These are phyloP conservation scores for Puma concolor DNA, from an alignment of 2,113 vertebrate species.

Conservation along the genomic window DNA sequence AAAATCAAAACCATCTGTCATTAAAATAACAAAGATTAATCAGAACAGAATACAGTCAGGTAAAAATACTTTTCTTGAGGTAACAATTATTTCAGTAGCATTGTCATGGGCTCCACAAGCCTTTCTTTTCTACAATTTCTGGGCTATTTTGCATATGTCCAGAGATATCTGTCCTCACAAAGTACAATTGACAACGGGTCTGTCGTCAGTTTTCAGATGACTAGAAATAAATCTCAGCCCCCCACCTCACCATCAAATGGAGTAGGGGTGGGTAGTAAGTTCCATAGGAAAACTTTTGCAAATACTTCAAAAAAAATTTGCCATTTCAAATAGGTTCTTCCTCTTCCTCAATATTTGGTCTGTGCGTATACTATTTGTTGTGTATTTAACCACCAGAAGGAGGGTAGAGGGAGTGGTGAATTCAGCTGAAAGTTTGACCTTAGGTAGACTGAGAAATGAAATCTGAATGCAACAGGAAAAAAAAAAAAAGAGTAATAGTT, in stretches of 20 bases:
- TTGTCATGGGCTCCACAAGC: background rate
- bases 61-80: background rate
- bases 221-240: background rate
- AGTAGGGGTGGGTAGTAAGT: accelerated
- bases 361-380: background rate
- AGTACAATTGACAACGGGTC: background rate
- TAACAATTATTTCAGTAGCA: background rate
- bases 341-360: background rate
- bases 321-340: background rate
- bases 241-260: accelerated
- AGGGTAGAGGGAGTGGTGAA: background rate
- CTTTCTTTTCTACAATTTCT: background rate
- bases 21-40: background rate
- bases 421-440: background rate
- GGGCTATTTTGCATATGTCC: background rate
- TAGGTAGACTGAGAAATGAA: background rate
- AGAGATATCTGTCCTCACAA: background rate
- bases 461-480: background rate
- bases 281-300: background rate
- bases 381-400: background rate
- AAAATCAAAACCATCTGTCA: background rate
- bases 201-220: background rate
- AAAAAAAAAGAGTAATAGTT: background rate
- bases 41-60: background rate
- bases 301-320: background rate